Evolutionary conservation across 2,888 invertebrate genomes (phyloP).

Genomic region (Meteorus cinctellus): DNA sequence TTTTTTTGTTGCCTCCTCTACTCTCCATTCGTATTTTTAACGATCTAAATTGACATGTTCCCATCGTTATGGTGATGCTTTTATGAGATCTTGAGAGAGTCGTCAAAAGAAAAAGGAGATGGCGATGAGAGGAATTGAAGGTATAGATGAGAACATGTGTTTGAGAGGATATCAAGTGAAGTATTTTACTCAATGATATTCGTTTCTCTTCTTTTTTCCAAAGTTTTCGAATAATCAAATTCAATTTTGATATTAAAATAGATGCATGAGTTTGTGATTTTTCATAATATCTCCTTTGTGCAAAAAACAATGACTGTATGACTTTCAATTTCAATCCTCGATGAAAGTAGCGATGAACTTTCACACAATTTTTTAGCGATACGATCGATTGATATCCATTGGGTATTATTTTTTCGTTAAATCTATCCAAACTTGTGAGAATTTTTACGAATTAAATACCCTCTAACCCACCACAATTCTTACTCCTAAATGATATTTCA

Average conservation of each 20-base stretch:
- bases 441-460: no score
- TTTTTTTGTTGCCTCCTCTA: not conserved
- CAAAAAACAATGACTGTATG: no score
- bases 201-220: not conserved
- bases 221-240: not conserved
- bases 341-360: no score
- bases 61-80: constrained; percentile 5
- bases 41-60: not conserved
- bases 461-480: no score
- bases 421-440: no score
- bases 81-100: not conserved
- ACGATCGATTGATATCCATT: no score
- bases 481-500: no score
- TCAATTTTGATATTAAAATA: not conserved
- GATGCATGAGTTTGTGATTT: no score
- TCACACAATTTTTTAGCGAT: no score
- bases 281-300: no score
- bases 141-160: not conserved
- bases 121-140: not conserved
- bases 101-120: not conserved
- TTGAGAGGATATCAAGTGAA: not conserved
- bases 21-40: not conserved
- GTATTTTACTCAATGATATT: not conserved
- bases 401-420: no score
- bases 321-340: no score